A percentile compares a stretch with the other conserved stretches of the same genome.
Evolutionary conservation across 2,113 vertebrate species (phyloP).

Genomic region (Illadopsis cleaveri): DNA sequence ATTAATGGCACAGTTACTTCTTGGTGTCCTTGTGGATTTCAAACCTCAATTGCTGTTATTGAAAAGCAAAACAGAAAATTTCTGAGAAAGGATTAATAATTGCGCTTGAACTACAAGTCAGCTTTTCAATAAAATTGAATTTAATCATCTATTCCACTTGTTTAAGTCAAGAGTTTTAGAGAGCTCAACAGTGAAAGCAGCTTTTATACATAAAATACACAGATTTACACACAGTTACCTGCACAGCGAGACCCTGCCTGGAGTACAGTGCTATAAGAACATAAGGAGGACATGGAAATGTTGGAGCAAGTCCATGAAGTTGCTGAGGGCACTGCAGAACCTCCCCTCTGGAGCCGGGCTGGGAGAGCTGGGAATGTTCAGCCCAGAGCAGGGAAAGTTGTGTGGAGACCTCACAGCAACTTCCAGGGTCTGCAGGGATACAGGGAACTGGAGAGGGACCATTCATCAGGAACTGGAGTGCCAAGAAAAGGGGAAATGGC

Average conservation of each 20-base stretch:
- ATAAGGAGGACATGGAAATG: accelerated
- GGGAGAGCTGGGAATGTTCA: neutral
- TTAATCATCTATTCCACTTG: neutral
- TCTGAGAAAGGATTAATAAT: conserved; percentile 7
- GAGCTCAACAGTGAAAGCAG: neutral
- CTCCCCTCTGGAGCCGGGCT: accelerated
- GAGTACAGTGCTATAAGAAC: accelerated
- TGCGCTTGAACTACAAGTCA: neutral
- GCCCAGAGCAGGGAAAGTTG: neutral
- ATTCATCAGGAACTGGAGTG: neutral
- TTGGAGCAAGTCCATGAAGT: accelerated
- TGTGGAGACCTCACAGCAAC: neutral
- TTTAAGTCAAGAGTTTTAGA: neutral
- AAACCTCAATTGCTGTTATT: neutral
- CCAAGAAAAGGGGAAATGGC: neutral
- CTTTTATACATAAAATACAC: neutral
- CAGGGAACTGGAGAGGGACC: neutral
- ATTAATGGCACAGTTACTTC: neutral
- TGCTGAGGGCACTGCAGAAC: neutral
- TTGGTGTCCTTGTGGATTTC: neutral
- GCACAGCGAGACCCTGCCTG: neutral
- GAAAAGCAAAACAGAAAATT: neutral
- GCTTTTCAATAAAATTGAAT: neutral
- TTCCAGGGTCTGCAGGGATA: accelerated
- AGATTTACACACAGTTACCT: neutral